A percentile compares a stretch with the other conserved stretches of the same genome.
phyloP scores from a whole-genome alignment of 2,113 vertebrate species.

The Gymnorhina tibicen region DNA sequence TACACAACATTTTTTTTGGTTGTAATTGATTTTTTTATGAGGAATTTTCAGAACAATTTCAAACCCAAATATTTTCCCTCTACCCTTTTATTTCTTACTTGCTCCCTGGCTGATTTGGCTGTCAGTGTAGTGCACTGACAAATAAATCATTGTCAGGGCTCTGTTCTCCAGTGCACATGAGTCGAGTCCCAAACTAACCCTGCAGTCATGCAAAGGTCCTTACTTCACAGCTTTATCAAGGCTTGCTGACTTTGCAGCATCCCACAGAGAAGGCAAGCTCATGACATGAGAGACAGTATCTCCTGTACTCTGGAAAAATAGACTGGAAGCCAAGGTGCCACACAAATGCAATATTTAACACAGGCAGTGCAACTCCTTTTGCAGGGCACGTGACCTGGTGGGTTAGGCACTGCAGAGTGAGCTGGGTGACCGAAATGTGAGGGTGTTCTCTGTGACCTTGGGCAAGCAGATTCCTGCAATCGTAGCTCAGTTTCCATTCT shows the following conservation, averaged over 20 bases:
- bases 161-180: neutral
- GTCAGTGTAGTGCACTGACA: slow-evolving; percentile 23
- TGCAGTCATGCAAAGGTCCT: neutral
- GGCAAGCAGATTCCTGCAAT: neutral
- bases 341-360: neutral
- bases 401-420: neutral
- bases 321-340: neutral
- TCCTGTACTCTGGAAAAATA: neutral
- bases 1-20: neutral
- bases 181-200: neutral
- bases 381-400: fast-evolving
- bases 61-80: slow-evolving; percentile 38
- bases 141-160: slow-evolving; percentile 63
- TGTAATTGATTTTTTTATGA: slow-evolving; percentile 65
- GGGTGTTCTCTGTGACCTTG: neutral
- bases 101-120: slow-evolving; percentile 28
- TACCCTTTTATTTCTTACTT: slow-evolving; percentile 49
- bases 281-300: neutral
- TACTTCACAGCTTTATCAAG: neutral
- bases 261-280: neutral
- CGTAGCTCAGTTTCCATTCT: neutral
- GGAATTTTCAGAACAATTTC: slow-evolving; percentile 59
- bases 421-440: neutral
- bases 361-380: fast-evolving
- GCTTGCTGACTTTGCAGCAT: neutral